These are phyloP conservation scores for Carollia perspicillata DNA, from an alignment of 2,113 vertebrate genomes.

Conservation along the genomic window DNA sequence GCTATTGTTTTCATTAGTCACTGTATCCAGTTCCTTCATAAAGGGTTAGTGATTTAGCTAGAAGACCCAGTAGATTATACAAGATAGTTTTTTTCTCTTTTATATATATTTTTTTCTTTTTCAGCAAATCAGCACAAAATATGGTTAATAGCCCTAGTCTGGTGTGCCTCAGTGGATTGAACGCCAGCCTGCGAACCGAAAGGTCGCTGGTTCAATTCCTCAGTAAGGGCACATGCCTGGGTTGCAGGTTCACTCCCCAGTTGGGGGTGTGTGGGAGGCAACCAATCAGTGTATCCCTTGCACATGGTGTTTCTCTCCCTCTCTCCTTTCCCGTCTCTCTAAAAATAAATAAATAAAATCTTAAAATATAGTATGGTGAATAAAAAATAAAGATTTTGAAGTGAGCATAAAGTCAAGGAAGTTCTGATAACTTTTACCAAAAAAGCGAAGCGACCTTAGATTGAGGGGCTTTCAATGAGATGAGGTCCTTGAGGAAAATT, in stretches of 20 bases:
- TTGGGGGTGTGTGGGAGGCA: too few species aligned
- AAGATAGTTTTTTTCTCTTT: not conserved
- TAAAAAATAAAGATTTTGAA: constrained; percentile 17
- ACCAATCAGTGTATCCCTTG: too few species aligned
- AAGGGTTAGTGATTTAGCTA: not conserved
- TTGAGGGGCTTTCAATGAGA: not conserved
- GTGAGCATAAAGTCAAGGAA: not conserved
- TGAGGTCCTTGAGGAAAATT: not conserved
- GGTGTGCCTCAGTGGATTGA: too few species aligned
- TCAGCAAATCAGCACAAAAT: not conserved
- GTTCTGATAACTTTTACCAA: not conserved
- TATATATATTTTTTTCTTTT: not conserved
- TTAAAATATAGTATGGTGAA: not conserved
- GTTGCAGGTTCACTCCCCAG: too few species aligned
- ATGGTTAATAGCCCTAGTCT: not conserved
- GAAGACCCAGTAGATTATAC: not conserved
- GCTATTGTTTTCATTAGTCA: not conserved
- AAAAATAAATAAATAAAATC: too few species aligned
- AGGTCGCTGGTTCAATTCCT: too few species aligned
- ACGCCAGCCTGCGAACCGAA: too few species aligned
- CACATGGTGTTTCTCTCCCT: too few species aligned
- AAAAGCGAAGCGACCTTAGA: not conserved
- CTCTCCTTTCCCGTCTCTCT: too few species aligned
- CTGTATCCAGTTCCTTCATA: not conserved
- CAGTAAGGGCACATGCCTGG: too few species aligned